Evolutionary conservation across 2,113 vertebrate genomes (phyloP), one percentile per base, ranked within the genome.

Genomic region (Acanthisitta chloris): DNA sequence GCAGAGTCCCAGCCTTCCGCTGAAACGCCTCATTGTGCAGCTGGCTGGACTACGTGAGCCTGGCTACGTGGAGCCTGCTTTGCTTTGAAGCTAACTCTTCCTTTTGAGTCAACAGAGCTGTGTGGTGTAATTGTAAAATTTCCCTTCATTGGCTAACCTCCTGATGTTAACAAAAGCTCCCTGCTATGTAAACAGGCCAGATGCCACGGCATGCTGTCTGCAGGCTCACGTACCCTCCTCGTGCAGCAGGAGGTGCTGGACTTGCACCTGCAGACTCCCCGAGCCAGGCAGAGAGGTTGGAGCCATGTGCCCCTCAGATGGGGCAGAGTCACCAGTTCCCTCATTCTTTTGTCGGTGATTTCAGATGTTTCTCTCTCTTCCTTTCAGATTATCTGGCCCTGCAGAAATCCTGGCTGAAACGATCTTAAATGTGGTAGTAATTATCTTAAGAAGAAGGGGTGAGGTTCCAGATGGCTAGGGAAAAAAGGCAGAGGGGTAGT

Each of bases 41-140:
- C 94, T 96, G 95, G 86, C 94, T 9, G 12, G 94, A 12, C 79
- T 94, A 95, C 87, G 90, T 96, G 95, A 96, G 96, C 91, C 86
- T 77, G 54, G 65, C 78, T 90, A 94, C 59, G 86, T 91, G 91
- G 86, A 95, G 72, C 46, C 71, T 93, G 55, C 31, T 57, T 74
- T 51, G 51, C 96, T 96, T 96, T 97, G 96, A 96, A 96, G 93
- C 88, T 90, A 62, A 93, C 88, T 97, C 93, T 96, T 93, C 91
- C 92, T 96, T 97, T 96, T 81, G 90, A 95, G 71, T 94, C 86
- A 93, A 92, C 72, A 20, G 86, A 94, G 82, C 90, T 97, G 67
- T 93, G 91, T 96, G 95, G 79, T 90, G 91, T 88, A 96, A 97
- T 96, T 97, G 90, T 97, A 96, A 96, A 95, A 93, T 96, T 89